Base-by-base conservation (phyloP, 1,140 invertebrate genomes). In the Daktulosphaira vitifoliae region DNA sequence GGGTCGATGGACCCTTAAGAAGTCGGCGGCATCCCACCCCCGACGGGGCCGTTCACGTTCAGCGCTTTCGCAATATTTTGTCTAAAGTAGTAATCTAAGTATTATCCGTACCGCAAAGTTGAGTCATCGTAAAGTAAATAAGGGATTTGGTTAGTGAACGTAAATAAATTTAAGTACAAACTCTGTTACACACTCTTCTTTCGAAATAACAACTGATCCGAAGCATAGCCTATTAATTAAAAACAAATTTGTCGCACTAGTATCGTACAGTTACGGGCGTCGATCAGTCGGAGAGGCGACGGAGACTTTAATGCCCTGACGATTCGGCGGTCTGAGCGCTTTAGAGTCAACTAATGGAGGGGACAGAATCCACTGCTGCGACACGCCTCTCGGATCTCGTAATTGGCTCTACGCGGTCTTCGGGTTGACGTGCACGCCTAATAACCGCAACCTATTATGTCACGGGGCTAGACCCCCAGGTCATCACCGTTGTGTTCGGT, bases 361-460 rank as follows among this genome's bases (percentile, higher is more conserved):
- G 29, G 29, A 33, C 29, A 11, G 29, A 33, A n/a, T n/a, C 18
- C 53, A n/a, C 7, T 18, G 22, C 20, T 8, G 23, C 38, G 53
- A 59, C 56, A 62, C 56, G 56, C 56, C 56, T 62, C 56, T 38
- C 56, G 56, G 44, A 62, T 25, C 25, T 62, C 56, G 56, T 62
- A 62, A 62, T 62, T 62, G 56, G 56, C 46, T 20, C 11, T 48
- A n/a, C 13, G 56, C 16, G 56, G 20, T 26, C 56, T 23, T 44
- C 38, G 37, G 38, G 37, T 39, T 46, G 56, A 62, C 56, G 56
- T 46, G 56, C 56, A 62, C 56, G 56, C 56, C 56, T 62, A 62
- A 62, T 48, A 48, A 62, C 42, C 42, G 26, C 56, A 26, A 23
- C 56, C 56, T n/a, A 48, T 62, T 46, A 48, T 48, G 56, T 62